These are phyloP conservation scores for Pristionchus maxplancki DNA, from an alignment of 2,888 invertebrate species.

Conservation along the genomic window DNA sequence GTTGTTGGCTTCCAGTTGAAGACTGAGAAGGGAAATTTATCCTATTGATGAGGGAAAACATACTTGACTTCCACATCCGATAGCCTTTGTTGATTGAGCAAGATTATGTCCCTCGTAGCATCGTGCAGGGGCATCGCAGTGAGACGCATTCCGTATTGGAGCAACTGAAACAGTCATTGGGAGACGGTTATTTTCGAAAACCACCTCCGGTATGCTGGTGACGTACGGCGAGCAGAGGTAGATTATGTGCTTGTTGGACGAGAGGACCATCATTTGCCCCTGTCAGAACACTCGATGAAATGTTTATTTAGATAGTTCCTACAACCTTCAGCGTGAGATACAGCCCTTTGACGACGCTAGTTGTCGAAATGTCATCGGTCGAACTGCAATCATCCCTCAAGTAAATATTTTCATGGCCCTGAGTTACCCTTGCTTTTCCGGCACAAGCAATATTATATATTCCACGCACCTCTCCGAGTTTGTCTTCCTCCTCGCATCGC, in stretches of 20 bases:
- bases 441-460: neutral
- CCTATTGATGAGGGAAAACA: neutral
- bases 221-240: constrained; percentile 76
- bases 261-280: constrained; percentile 49
- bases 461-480: neutral
- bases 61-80: constrained; percentile 72
- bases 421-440: no score
- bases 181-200: neutral
- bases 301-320: no score
- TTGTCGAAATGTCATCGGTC: neutral
- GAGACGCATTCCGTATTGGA: constrained; percentile 61
- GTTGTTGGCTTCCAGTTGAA: constrained; percentile 74
- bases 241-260: constrained; percentile 35
- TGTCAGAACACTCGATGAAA: neutral
- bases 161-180: constrained; percentile 56
- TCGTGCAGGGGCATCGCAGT: constrained; percentile 73
- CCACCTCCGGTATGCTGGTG: constrained; percentile 72
- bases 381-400: neutral
- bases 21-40: constrained; percentile 53
- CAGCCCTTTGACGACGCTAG: neutral
- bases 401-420: neutral
- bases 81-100: constrained; percentile 72
- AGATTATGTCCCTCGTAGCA: constrained; percentile 72
- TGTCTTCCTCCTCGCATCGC: neutral
- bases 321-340: constrained; percentile 32